phyloP scores from a whole-genome alignment of 2,888 invertebrate genomes.

The Melanargia galathea region DNA sequence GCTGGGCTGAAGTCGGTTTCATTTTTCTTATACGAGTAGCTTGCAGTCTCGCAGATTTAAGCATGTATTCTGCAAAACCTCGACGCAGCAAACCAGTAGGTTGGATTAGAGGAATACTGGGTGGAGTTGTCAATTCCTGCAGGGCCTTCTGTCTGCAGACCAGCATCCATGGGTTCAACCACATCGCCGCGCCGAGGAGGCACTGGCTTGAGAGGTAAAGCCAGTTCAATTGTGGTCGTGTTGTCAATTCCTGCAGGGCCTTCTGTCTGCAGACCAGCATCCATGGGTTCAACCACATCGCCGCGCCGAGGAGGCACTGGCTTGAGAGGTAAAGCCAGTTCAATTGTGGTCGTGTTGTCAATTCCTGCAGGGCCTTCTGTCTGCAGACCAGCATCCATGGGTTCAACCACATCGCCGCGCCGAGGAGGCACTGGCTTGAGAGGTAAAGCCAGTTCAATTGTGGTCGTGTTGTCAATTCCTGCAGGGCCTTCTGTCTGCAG shows the following conservation, averaged over 20 bases:
- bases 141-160: constrained; percentile 71
- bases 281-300: constrained; percentile 76
- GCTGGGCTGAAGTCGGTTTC: too few relatives aligned
- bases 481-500: constrained; percentile 65
- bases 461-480: constrained; percentile 38
- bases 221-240: too few relatives aligned
- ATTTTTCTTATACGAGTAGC: too few relatives aligned
- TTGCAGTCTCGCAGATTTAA: not conserved
- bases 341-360: constrained; percentile 27
- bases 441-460: too few relatives aligned
- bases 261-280: constrained; percentile 74
- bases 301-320: constrained; percentile 66
- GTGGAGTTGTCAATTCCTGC: constrained; percentile 39
- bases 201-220: constrained; percentile 79
- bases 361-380: constrained; percentile 63
- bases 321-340: constrained; percentile 80
- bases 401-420: constrained; percentile 69
- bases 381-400: constrained; percentile 75
- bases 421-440: constrained; percentile 71
- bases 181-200: constrained; percentile 66
- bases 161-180: constrained; percentile 75
- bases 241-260: constrained; percentile 48
- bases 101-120: constrained; percentile 4
- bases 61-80: not conserved
- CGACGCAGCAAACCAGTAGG: not conserved